Conservation (phyloP, 2,113 vertebrate species). For the Lepus americanus region DNA sequence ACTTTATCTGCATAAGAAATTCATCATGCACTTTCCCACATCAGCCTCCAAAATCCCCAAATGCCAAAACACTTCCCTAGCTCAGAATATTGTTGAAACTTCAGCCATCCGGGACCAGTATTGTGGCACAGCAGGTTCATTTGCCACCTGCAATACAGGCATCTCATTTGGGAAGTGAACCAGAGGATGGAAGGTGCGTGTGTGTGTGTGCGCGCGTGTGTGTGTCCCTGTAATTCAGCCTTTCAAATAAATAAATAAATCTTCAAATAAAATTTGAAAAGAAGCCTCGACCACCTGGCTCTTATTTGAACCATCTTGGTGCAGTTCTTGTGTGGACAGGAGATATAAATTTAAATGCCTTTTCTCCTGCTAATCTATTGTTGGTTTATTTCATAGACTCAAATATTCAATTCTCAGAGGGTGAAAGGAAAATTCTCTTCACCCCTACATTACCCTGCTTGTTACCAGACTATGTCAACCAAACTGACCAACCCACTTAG, state of each 20-base stretch:
- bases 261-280: too few species aligned
- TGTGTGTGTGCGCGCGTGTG: too few species aligned
- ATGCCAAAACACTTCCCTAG: not conserved
- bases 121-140: too few species aligned
- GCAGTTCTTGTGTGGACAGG: not conserved
- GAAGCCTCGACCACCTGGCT: not conserved
- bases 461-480: not conserved
- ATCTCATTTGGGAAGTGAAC: too few species aligned
- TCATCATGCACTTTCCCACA: too few species aligned
- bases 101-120: not conserved
- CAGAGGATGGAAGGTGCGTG: too few species aligned
- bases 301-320: not conserved
- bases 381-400: not conserved
- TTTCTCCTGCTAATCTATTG: not conserved
- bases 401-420: not conserved
- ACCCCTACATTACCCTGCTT: not conserved
- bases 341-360: not conserved
- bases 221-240: too few species aligned
- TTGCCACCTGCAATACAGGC: too few species aligned
- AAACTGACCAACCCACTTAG: not conserved
- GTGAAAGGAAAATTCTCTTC: not conserved
- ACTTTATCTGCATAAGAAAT: not conserved
- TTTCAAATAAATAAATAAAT: too few species aligned
- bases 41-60: not conserved
- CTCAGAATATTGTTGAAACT: not conserved